These are phyloP conservation scores for Zosterops hypoxanthus DNA, from an alignment of 2,113 vertebrate species.

Conservation along the genomic window DNA sequence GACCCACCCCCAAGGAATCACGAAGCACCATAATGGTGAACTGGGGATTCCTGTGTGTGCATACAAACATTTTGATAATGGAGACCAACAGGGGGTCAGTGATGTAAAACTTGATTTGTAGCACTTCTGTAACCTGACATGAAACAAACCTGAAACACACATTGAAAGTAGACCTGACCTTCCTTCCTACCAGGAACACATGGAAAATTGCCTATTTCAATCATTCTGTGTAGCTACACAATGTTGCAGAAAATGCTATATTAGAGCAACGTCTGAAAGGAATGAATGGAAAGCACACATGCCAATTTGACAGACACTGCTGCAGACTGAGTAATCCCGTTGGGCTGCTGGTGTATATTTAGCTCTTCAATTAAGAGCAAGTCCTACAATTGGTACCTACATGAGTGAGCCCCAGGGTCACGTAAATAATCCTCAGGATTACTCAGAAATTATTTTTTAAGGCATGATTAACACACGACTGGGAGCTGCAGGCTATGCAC, in stretches of 20 bases:
- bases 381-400: not conserved
- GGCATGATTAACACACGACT: not conserved
- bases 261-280: not conserved
- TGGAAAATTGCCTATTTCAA: not conserved
- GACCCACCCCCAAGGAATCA: not conserved
- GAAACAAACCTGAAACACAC: not conserved
- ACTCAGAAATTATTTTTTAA: conserved; percentile 35
- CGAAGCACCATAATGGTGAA: not conserved
- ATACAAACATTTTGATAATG: not conserved
- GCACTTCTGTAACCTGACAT: not conserved
- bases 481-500: not conserved
- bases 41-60: not conserved
- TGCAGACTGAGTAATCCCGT: not conserved
- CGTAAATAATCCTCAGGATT: conserved; percentile 24
- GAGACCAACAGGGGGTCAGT: not conserved
- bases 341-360: not conserved
- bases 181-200: not conserved
- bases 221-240: not conserved
- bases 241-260: not conserved
- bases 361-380: not conserved
- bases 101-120: not conserved
- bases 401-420: conserved; percentile 14
- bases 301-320: not conserved
- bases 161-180: not conserved
- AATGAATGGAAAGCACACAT: not conserved